Evolutionary conservation across 1,140 invertebrate genomes (phyloP).

Genomic region (Amyelois transitella): DNA sequence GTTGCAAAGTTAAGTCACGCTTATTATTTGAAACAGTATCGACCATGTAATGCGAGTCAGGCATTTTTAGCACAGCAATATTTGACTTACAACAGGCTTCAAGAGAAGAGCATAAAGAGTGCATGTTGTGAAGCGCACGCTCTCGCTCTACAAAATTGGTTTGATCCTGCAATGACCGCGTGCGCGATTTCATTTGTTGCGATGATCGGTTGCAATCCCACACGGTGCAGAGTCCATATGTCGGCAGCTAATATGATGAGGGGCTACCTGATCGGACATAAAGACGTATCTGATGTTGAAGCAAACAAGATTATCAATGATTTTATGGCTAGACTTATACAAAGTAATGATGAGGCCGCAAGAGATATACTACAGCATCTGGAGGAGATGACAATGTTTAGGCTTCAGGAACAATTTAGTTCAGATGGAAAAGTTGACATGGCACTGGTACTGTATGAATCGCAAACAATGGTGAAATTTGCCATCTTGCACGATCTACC

Average conservation of each 20-base stretch:
- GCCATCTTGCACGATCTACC: slow-evolving; percentile 73
- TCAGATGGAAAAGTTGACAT: slow-evolving; percentile 56
- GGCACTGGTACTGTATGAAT: slow-evolving; percentile 64
- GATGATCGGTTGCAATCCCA: slow-evolving; percentile 77
- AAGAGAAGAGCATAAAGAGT: slow-evolving; percentile 70
- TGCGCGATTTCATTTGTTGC: slow-evolving; percentile 79
- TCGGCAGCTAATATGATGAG: slow-evolving; percentile 72
- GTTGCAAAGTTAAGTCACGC: slow-evolving; percentile 77
- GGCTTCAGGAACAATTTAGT: slow-evolving; percentile 47
- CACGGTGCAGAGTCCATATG: slow-evolving; percentile 76
- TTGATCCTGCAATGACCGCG: slow-evolving; percentile 72
- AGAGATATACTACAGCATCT: slow-evolving; percentile 58
- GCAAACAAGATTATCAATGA: slow-evolving; percentile 55
- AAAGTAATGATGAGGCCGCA: slow-evolving; percentile 54
- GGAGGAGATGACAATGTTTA: slow-evolving; percentile 56
- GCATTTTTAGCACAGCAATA: slow-evolving; percentile 69
- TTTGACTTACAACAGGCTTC: slow-evolving; percentile 61
- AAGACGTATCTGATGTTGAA: slow-evolving; percentile 45
- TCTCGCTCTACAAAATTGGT: slow-evolving; percentile 76
- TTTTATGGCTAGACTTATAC: slow-evolving; percentile 55
- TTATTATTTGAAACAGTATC: slow-evolving; percentile 79
- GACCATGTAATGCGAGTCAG: slow-evolving; percentile 78
- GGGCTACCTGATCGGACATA: slow-evolving; percentile 36
- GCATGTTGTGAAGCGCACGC: slow-evolving; percentile 75
- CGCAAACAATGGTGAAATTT: slow-evolving; percentile 78